Percentiles rank a stretch among this genome's conserved stretches.
phyloP scores from a whole-genome alignment of 2,113 vertebrate genomes.

The Chionodraco myersi region DNA sequence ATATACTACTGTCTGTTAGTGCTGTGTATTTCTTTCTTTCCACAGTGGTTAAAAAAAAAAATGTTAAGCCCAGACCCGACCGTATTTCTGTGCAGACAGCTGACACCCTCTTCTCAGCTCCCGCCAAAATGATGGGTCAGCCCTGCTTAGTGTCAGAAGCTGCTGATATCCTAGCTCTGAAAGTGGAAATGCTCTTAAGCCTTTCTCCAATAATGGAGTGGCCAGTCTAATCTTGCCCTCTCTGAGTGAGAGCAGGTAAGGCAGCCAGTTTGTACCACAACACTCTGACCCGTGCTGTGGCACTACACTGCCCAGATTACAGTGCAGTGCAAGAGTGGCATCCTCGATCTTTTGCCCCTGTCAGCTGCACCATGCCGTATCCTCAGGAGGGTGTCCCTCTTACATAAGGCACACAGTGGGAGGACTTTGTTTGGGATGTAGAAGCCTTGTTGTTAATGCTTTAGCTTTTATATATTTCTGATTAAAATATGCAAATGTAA shows the following conservation, averaged over 20 bases:
- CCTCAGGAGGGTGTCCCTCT: slow-evolving; percentile 51
- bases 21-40: slow-evolving; percentile 8
- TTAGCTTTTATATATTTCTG: background rate
- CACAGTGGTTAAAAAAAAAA: background rate
- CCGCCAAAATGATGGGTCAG: slow-evolving; percentile 78
- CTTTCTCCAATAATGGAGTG: slow-evolving; percentile 73
- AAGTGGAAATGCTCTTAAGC: slow-evolving; percentile 79
- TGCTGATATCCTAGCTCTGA: slow-evolving; percentile 75
- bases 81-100: slow-evolving; percentile 44
- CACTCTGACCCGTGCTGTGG: slow-evolving; percentile 67
- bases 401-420: slow-evolving; percentile 34
- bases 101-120: slow-evolving; percentile 44
- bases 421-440: slow-evolving; percentile 43
- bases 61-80: slow-evolving; percentile 7
- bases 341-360: slow-evolving; percentile 6
- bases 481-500: slow-evolving; percentile 4
- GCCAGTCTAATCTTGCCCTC: slow-evolving; percentile 74
- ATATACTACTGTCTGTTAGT: background rate
- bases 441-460: slow-evolving; percentile 22
- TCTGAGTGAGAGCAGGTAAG: slow-evolving; percentile 67
- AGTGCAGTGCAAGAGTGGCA: slow-evolving; percentile 22
- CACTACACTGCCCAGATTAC: slow-evolving; percentile 59
- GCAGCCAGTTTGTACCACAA: slow-evolving; percentile 56
- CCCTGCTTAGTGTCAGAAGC: slow-evolving; percentile 78
- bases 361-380: slow-evolving; percentile 23